Base-by-base conservation (phyloP, 1,140 invertebrate genomes). In the Diachasmimorpha longicaudata region DNA sequence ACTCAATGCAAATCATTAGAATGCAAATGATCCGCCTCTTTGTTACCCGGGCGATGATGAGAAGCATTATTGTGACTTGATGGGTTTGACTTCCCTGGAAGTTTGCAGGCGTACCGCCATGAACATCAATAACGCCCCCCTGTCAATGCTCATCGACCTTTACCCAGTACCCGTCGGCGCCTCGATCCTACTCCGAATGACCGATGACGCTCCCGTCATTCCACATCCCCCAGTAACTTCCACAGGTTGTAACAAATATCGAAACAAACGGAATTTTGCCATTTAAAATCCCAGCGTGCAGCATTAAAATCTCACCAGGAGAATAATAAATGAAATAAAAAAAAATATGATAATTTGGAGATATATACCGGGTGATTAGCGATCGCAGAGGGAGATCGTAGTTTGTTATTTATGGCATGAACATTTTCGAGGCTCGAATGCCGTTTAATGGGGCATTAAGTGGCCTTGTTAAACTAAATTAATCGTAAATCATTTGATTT, bases 141-240 rank as follows among this genome's bases (percentile, higher is more conserved):
- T 63, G 58, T 63, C 58, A 63, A 63, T 63, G 58, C 58, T 63
- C 58, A 63, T 63, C 58, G 58, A 63, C 58, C 58, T 63, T 63
- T 63, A 23, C 21, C 58, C 23, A 31, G 23, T 63, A 31, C 21
- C 58, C 58, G 58, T 63, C 58, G 58, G 58, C 58, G 58, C 58
- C 58, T 63, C 58, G 58, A 25, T 63, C 14, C 58, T 63, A 63
- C 31, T 31, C 58, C 23, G 19, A 19, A 63, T 63, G 58, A 63
- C 58, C 21, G 58, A 63, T 63, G 58, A 31, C 23, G 58, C 58
- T 63, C 58, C 11, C 58, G 58, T 63, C 58, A 25, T 63, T 25
- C 9, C 58, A 11, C 23, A 8, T 25, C 48, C 19, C 19, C 14
- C 4, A 4, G 19, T 55, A 55, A 55, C 48, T 13, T n/a, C 48